These are phyloP conservation scores for Mareca strepera DNA, from an alignment of 2,797 vertebrate species.

Conservation along the genomic window DNA sequence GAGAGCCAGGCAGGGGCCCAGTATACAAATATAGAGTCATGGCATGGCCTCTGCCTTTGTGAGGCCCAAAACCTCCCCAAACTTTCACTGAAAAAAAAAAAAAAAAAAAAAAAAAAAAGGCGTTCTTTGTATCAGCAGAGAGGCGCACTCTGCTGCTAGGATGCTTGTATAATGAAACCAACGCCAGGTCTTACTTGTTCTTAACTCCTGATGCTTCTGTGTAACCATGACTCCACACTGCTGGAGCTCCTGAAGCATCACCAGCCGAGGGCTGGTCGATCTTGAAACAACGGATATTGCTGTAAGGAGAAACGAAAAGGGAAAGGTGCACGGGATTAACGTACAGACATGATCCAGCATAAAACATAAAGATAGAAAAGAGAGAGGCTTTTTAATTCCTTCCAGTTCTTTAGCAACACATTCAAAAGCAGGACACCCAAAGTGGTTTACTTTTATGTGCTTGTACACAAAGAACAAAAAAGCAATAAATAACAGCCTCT, in stretches of 20 bases:
- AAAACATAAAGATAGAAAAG: neutral
- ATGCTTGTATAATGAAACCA: accelerated
- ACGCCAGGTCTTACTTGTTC: conserved; percentile 87
- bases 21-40: neutral
- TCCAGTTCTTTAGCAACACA: neutral
- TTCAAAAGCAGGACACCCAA: neutral
- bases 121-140: neutral
- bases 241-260: conserved; percentile 89
- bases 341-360: neutral
- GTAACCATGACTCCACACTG: conserved; percentile 97
- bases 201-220: conserved; percentile 95
- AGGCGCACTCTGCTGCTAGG: neutral
- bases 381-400: no score
- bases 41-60: neutral
- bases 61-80: neutral
- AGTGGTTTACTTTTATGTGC: neutral
- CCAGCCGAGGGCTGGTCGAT: conserved; percentile 91
- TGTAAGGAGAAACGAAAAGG: conserved; percentile 57
- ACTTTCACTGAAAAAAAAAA: neutral
- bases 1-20: neutral
- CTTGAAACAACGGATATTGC: conserved; percentile 97
- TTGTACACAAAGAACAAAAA: neutral
- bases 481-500: neutral
- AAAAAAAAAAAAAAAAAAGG: neutral
- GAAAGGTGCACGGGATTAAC: neutral